Conservation (phyloP, 2,113 vertebrate genomes). For the Pseudolaguvia tuberculata region DNA sequence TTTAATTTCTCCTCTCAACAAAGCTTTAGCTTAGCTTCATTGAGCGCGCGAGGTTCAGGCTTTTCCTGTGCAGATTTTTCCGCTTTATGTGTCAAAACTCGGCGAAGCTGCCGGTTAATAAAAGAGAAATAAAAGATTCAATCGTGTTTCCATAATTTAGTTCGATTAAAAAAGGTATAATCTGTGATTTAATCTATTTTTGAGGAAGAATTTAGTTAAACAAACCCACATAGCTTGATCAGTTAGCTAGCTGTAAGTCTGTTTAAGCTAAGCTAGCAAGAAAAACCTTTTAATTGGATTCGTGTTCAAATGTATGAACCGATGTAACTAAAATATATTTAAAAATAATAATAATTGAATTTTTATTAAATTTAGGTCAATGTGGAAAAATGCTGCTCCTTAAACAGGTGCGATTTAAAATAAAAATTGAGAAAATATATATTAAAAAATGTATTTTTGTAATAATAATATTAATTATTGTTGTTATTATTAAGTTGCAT, state of each 20-base stretch:
- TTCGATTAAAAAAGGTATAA: no score
- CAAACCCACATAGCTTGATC: background rate
- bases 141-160: background rate
- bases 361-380: no score
- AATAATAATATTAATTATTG: no score
- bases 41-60: constrained; percentile 37
- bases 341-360: no score
- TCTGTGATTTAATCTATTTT: background rate
- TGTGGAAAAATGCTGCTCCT: no score
- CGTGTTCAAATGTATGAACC: no score
- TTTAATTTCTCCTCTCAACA: background rate
- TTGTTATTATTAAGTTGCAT: no score
- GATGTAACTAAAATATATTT: no score
- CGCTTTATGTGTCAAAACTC: constrained; percentile 4
- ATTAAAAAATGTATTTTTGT: no score
- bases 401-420: no score
- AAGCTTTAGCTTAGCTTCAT: constrained; percentile 23
- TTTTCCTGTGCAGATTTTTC: constrained; percentile 54
- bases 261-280: constrained; percentile 1
- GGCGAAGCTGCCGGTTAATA: background rate
- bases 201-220: background rate
- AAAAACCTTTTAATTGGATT: background rate
- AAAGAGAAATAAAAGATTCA: background rate
- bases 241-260: background rate
- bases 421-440: no score